phyloP scores from a whole-genome alignment of 30 jellyfish, hydroid and myxozoan species.

The Morbakka virulenta region DNA sequence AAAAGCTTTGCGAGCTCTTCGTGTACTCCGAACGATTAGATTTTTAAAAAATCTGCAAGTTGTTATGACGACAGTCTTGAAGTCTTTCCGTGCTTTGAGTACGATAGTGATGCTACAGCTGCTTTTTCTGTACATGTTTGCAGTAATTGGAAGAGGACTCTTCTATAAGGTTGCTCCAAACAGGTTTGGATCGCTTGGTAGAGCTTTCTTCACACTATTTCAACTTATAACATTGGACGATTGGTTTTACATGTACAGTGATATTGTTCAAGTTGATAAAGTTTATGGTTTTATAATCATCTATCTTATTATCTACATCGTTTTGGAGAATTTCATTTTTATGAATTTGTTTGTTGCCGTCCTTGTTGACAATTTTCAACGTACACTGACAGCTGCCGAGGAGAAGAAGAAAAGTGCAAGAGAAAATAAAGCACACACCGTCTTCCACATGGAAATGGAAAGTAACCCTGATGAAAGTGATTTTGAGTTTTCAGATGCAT shows the following conservation, averaged over 20 bases:
- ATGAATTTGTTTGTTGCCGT: constrained; percentile 93
- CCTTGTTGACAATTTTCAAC: constrained; percentile 87
- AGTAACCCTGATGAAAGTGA: constrained; percentile 28
- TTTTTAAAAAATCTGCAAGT: constrained; percentile 87
- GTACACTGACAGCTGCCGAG: constrained; percentile 91
- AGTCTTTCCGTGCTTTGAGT: constrained; percentile 87
- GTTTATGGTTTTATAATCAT: constrained; percentile 51
- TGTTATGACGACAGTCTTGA: constrained; percentile 75
- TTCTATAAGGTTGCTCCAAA: constrained; percentile 69
- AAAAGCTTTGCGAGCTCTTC: constrained; percentile 81
- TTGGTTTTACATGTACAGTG: constrained; percentile 75
- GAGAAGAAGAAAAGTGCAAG: constrained; percentile 42
- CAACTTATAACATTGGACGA: constrained; percentile 86
- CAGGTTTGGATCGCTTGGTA: constrained; percentile 67
- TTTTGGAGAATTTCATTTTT: constrained; percentile 81
- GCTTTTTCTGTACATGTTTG: constrained; percentile 84
- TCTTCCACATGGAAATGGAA: constrained; percentile 48
- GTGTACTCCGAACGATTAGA: constrained; percentile 91
- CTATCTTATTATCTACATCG: constrained; percentile 71
- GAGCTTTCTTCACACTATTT: constrained; percentile 75
- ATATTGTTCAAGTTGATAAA: constrained; percentile 17
- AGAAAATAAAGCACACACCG: constrained; percentile 26
- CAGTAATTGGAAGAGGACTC: constrained; percentile 90
- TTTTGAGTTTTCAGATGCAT: constrained; percentile 35
- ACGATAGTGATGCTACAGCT: constrained; percentile 79